A percentile compares a stretch with the other conserved stretches of the same genome.
Conservation (phyloP, 2,888 invertebrate genomes). For the Aphrophora alni region DNA sequence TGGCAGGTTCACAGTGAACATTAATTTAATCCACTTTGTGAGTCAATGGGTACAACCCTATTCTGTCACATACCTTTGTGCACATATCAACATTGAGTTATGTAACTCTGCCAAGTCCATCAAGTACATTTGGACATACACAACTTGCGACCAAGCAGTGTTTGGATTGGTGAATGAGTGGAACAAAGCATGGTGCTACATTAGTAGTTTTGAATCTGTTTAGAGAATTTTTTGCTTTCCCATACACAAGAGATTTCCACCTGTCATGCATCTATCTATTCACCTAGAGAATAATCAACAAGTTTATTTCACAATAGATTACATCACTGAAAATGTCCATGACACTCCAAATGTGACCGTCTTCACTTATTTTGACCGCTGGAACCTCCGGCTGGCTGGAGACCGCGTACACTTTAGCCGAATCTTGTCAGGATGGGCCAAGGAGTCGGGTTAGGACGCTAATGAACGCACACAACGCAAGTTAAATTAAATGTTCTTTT, state of each 20-base stretch:
- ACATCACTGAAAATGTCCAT: neutral
- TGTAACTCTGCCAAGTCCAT: conserved; percentile 48
- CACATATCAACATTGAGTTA: conserved; percentile 45
- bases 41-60: conserved; percentile 45
- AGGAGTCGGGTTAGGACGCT: no score
- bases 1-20: neutral
- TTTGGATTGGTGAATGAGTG: conserved; percentile 35
- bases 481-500: no score
- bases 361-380: no score
- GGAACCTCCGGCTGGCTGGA: no score
- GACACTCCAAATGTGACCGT: neutral
- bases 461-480: no score
- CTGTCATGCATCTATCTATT: neutral
- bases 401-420: no score
- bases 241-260: neutral
- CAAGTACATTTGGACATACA: conserved; percentile 49
- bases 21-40: conserved; percentile 20
- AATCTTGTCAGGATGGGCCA: no score
- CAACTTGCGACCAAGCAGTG: conserved; percentile 43
- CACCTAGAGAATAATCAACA: conserved; percentile 7
- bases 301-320: neutral
- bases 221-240: conserved; percentile 43
- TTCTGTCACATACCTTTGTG: conserved; percentile 38
- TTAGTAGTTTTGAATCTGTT: conserved; percentile 36
- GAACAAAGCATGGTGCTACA: conserved; percentile 48